Conservation (phyloP, 2,888 invertebrate genomes). For the Latheticus oryzae region DNA sequence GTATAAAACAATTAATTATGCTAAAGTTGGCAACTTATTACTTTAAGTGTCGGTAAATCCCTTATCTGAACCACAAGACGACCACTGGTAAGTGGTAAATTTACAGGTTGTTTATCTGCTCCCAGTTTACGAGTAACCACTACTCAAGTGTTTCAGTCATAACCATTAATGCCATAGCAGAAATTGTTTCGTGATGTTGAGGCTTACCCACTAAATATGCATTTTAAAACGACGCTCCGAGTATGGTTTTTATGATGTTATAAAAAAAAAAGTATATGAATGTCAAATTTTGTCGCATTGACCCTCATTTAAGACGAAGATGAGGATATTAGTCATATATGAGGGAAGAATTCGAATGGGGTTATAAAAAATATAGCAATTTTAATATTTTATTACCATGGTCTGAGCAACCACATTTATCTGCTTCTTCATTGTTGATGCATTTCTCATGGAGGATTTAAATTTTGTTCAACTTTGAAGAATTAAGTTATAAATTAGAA, state of each 20-base stretch:
- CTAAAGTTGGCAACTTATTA: constrained; percentile 38
- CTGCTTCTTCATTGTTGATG: no score
- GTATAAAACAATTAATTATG: constrained; percentile 27
- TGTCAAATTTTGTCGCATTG: constrained; percentile 12
- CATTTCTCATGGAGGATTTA: no score
- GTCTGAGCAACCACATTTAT: no score
- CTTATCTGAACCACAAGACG: constrained; percentile 40
- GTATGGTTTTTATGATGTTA: constrained; percentile 1
- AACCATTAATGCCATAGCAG: constrained; percentile 44
- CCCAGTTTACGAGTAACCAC: constrained; percentile 41
- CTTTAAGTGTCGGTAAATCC: constrained; percentile 24
- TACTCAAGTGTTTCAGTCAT: constrained; percentile 35
- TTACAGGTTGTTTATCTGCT: constrained; percentile 46
- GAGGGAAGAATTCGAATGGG: background rate
- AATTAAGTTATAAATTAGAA: no score
- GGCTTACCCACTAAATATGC: constrained; percentile 26
- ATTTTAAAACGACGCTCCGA: constrained; percentile 15
- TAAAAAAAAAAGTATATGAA: constrained; percentile 22
- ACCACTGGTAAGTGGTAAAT: constrained; percentile 43
- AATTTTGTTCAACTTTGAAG: no score
- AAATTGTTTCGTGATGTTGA: constrained; percentile 41
- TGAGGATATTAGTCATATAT: constrained; percentile 7
- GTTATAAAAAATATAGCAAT: constrained; percentile 1
- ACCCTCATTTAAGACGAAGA: constrained; percentile 17
- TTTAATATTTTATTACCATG: constrained; percentile 9